A percentile compares a stretch with the other conserved stretches of the same genome.
phyloP scores from a whole-genome alignment of 2,888 invertebrate genomes.

The Andrena minutula region DNA sequence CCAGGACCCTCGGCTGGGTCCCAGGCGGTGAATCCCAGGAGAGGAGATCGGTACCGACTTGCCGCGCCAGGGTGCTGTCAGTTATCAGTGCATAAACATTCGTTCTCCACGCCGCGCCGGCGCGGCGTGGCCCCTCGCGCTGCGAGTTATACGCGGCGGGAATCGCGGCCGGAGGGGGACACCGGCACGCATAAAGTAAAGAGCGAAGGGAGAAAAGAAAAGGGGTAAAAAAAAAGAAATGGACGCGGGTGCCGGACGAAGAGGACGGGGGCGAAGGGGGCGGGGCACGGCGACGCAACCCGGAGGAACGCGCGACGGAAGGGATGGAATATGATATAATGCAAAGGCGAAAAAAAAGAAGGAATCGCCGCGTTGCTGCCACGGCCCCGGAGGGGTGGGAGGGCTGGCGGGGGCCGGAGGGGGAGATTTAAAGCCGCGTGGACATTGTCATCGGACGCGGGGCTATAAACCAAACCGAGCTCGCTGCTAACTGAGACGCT shows the following conservation, averaged over 20 bases:
- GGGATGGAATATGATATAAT: constrained; percentile 81
- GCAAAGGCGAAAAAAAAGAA: constrained; percentile 64
- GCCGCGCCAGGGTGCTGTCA: constrained; percentile 72
- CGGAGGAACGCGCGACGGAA: constrained; percentile 73
- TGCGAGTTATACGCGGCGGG: constrained; percentile 72
- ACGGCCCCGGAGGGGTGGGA: constrained; percentile 16
- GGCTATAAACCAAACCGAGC: constrained; percentile 78
- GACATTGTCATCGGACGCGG: constrained; percentile 81
- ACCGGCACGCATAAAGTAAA: constrained; percentile 76
- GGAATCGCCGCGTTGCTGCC: constrained; percentile 54
- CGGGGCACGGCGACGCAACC: constrained; percentile 60
- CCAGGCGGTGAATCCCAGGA: constrained; percentile 39
- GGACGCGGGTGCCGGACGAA: not conserved
- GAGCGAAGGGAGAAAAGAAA: constrained; percentile 41
- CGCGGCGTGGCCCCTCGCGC: constrained; percentile 63
- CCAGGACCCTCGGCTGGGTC: constrained; percentile 13
- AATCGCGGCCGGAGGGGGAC: constrained; percentile 49
- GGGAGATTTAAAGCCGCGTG: constrained; percentile 80
- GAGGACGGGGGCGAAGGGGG: constrained; percentile 58
- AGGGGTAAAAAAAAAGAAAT: not conserved
- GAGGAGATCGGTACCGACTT: constrained; percentile 64
- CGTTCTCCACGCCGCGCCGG: constrained; percentile 74
- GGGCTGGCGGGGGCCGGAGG: constrained; percentile 50
- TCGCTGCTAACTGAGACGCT: constrained; percentile 74
- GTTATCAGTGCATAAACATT: constrained; percentile 80